Base-by-base conservation (phyloP, 2,888 invertebrate species). In the Diadegma fenestrale region DNA sequence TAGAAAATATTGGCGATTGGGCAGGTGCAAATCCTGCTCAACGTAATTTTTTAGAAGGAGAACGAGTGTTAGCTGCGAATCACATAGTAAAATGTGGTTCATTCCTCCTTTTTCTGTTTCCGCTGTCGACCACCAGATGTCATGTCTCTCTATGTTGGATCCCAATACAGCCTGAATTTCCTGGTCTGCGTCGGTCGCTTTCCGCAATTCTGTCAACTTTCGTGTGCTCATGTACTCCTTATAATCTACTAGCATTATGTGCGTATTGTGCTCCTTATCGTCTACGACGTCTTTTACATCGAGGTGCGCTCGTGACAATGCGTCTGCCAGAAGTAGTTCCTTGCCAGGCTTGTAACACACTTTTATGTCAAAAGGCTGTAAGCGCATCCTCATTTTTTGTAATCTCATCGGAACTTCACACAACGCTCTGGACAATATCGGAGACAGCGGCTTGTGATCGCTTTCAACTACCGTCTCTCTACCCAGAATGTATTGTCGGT, bases 401-500 rank as follows among this genome's bases (percentile, higher is more conserved):
- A 89, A 45, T 80, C 82, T 75, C 45, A 71, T 73, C 3, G 86
- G 87, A 73, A 66, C 69, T 41, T 88, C 33, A 45, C 82, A 61
- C n/a, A 89, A 22, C 17, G 80, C 82, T 83, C 90, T 91, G 69
- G 85, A 88, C 61, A 91, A 90, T 41, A 92, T 90, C 5, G 88
- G 82, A 58, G 89, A 90, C 10, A 93, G 80, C 4, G 92, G 92
- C 80, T 91, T 90, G 75, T 92, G 93, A 84, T 88, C 89, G 14
- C 72, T 91, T 86, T 92, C 86, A 8, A 92, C 87, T 14, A 82
- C 51, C 7, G 90, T 80, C 85, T 80, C 80, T 71, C 88, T 81
- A 2, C 89, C 91, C 87, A 88, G 92, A 4, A 93, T 87, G 79
- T 92, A 93, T 80, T 91, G 90, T 22, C 91, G 89, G 82, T 92